A percentile compares a stretch with the other conserved stretches of the same genome.
Evolutionary conservation across 2,888 invertebrate species (phyloP).

Genomic region (Sminthurides aquaticus): DNA sequence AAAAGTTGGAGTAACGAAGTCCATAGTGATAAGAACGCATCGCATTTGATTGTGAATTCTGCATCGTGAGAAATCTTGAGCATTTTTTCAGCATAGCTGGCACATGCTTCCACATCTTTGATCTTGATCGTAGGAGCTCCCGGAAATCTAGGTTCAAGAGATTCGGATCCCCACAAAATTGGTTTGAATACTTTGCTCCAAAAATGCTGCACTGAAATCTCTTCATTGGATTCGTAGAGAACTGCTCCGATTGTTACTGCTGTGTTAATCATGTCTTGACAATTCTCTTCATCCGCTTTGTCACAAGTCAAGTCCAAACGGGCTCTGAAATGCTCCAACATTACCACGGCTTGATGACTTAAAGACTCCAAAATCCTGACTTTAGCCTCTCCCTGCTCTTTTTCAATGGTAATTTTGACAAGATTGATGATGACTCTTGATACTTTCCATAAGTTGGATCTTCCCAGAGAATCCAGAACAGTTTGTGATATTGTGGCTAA

Average conservation of each 20-base stretch:
- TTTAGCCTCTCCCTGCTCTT: neutral
- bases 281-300: neutral
- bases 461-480: slow-evolving; percentile 23
- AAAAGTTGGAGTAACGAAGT: slow-evolving; percentile 27
- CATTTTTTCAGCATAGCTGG: slow-evolving; percentile 10
- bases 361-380: neutral
- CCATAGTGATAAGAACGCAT: slow-evolving; percentile 29
- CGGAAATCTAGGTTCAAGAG: neutral
- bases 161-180: neutral
- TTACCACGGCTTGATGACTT: neutral
- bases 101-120: slow-evolving; percentile 1
- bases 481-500: slow-evolving; percentile 25
- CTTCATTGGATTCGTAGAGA: neutral
- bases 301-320: neutral
- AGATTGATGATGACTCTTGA: slow-evolving; percentile 27
- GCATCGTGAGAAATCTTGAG: slow-evolving; percentile 7
- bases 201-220: neutral
- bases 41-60: slow-evolving; percentile 10
- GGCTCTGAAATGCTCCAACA: neutral
- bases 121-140: neutral
- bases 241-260: neutral
- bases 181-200: slow-evolving; percentile 17
- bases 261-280: neutral
- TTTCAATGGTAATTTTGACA: slow-evolving; percentile 18
- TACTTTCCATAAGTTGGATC: slow-evolving; percentile 28